Base-by-base conservation (phyloP, 2,888 invertebrate species). In the Metellina segmentata region DNA sequence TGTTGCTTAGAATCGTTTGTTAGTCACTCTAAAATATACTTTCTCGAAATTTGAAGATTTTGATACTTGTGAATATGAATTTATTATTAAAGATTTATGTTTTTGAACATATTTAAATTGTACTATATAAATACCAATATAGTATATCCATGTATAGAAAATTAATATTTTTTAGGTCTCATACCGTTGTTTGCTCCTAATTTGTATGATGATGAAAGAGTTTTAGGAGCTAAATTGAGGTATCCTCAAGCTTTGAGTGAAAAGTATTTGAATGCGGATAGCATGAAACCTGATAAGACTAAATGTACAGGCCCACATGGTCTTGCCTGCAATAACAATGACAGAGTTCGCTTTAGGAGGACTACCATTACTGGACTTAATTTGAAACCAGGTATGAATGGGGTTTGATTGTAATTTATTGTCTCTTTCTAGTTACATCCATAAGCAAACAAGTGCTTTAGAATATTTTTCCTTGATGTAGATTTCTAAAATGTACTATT, bases 181-280 rank as follows among this genome's bases (percentile, higher is more conserved):
- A 52, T 85, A 48, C 85, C 85, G 19, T 13, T 85, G 5, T 85
- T 48, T 61, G 7, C 53, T 11, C 13, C 75, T 61, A 61, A 75
- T 8, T 75, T 85, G 13, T 75, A 48, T 16, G n/a, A 75, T 20
- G 48, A 34, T 8, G 52, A 61, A 75, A 75, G 7, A 16, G 51
- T n/a, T 48, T 71, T 16, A 52, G 51, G 71, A 34, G 34, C 34
- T 34, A 34, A 34, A 34, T 34, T 34, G 34, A 34, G 34, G 34
- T 34, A 2, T 34, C 34, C 34, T 34, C 34, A 34, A 34, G 61
- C 61, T 11, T 61, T 61, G 61, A 61, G 8, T 61, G 61, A 16
- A 16, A 61, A 61, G 16, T 5, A 16, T 16, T 9, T 16, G 16
- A 61, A 34, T 53, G 69, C 61, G n/a, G 52, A 81, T 6, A 1